Percentiles rank a stretch among this genome's conserved stretches.
Conservation (phyloP, 2,888 invertebrate species). For the Halictus quadricinctus region DNA sequence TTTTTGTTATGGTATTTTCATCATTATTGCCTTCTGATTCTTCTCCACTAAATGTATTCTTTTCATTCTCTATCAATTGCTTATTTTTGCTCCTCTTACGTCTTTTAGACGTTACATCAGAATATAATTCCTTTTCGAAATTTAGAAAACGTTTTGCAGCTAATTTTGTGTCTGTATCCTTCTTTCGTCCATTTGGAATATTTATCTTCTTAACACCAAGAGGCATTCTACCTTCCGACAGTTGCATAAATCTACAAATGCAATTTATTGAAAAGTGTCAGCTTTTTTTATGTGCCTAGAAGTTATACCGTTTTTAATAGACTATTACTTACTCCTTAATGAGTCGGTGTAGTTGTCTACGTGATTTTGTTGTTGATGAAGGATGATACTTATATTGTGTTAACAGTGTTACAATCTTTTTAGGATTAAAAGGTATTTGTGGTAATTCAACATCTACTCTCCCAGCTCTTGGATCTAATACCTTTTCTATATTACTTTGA, state of each 20-base stretch:
- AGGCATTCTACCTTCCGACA: conserved; percentile 87
- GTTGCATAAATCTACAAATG: conserved; percentile 84
- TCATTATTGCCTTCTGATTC: not conserved
- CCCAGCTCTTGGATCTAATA: conserved; percentile 91
- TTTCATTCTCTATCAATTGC: conserved; percentile 48
- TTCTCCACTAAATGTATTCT: not conserved
- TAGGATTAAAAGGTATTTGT: conserved; percentile 87
- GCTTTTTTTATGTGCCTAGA: conserved; percentile 78
- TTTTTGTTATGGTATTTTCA: conserved; percentile 32
- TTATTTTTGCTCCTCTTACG: conserved; percentile 68
- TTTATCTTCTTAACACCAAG: conserved; percentile 85
- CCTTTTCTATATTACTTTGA: conserved; percentile 63
- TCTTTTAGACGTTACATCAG: conserved; percentile 70
- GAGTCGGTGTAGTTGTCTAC: conserved; percentile 84
- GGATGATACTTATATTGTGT: conserved; percentile 83
- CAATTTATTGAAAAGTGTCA: conserved; percentile 16
- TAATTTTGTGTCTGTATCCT: conserved; percentile 75
- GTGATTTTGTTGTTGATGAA: conserved; percentile 84
- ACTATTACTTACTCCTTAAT: conserved; percentile 82
- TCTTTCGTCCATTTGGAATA: conserved; percentile 74
- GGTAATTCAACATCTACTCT: conserved; percentile 89
- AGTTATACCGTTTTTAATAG: not conserved
- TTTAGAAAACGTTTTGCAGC: conserved; percentile 82
- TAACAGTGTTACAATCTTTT: conserved; percentile 84
- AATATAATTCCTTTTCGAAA: conserved; percentile 83